Base-by-base conservation (phyloP, 2,797 vertebrate species). In the Diglossa cyanea region DNA sequence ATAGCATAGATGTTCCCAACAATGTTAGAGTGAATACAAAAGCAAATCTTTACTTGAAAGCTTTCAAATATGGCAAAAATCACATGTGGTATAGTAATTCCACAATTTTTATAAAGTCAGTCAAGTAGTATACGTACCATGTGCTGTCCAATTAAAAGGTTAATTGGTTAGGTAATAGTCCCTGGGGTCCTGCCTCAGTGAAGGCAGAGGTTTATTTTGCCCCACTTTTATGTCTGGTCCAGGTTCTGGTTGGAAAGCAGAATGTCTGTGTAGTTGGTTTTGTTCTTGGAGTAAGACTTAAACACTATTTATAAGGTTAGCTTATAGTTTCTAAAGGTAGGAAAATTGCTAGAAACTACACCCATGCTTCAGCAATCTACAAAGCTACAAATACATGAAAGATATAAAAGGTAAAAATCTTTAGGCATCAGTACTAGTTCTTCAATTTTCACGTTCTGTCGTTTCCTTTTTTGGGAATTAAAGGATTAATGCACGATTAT, bases 1-100 rank as follows among this genome's bases (percentile, higher is more conserved):
- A 45, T 21, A 80, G 31, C 24, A 50, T 30, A 31, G 31, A 35
- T 51, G n/a, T 44, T 70, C 55, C 44, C 17, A 53, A 37, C n/a
- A 37, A 11, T 0, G 0, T 50, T 58, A 37, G 51, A 42, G 11
- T 57, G 44, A 74, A 31, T 37, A 26, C 42, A 35, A 66, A 57
- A 66, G 21, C 31, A 58, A 8, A 31, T 3, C 17, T 58, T 42
- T 37, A 26, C 17, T 26, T 66, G 31, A 58, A 74, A 57, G 9
- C 17, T 50, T 58, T 66, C 26, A 66, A 48, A 2, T 35, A 14
- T 42, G 31, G 61, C 0, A 0, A 44, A 58, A 35, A n/a, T 57
- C 0, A 0, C 31, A 21, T 0, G 0, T 65, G 16, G 3, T 50
- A 26, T 12, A 50, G 21, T 66, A 31, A 42, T 35, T 50, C 11